Conservation (phyloP, 2,797 vertebrate genomes). For the Pygocentrus nattereri region DNA sequence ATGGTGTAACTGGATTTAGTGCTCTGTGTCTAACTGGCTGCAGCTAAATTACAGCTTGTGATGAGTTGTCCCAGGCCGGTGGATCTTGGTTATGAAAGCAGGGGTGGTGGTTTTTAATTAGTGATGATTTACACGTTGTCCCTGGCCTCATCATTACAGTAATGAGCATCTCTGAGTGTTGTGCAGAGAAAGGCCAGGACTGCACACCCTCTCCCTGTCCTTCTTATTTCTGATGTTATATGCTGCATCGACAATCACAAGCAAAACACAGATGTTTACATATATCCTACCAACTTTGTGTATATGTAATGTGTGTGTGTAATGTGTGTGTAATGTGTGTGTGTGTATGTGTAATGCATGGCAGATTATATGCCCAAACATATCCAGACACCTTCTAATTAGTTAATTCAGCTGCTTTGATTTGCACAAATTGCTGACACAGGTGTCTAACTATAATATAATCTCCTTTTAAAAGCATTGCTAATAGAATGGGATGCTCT, state of each 20-base stretch:
- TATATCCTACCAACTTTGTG: neutral
- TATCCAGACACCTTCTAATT: neutral
- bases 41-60: constrained; percentile 40
- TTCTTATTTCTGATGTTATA: neutral
- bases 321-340: no score
- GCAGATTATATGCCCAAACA: neutral
- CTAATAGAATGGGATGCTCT: neutral
- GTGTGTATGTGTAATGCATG: neutral
- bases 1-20: constrained; percentile 4
- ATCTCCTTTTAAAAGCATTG: neutral
- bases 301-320: constrained; percentile 13
- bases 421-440: neutral
- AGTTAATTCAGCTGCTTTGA: neutral
- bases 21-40: constrained; percentile 16
- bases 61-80: constrained; percentile 36
- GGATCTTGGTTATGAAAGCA: constrained; percentile 30
- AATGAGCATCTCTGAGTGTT: constrained; percentile 43
- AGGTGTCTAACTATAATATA: neutral
- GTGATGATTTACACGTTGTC: constrained; percentile 44
- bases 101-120: constrained; percentile 39
- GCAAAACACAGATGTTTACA: neutral
- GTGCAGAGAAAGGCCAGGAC: neutral
- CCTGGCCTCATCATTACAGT: constrained; percentile 56
- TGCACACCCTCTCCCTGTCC: neutral
- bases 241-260: constrained; percentile 1